Evolutionary conservation across 2,113 vertebrate genomes (phyloP).

Genomic region (Alouatta palliata): DNA sequence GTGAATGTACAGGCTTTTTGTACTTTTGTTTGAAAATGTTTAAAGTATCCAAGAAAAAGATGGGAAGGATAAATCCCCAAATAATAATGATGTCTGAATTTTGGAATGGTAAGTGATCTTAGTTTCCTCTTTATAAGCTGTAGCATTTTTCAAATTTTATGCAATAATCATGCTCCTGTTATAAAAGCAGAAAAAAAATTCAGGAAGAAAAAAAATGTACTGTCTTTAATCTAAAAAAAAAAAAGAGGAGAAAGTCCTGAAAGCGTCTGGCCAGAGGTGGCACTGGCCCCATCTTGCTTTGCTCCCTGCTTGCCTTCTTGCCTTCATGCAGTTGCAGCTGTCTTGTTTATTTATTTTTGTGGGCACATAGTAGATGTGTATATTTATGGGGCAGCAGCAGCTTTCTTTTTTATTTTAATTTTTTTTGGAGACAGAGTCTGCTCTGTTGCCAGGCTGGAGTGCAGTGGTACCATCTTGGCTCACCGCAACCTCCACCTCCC

Average conservation of each 20-base stretch:
- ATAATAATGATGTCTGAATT: background rate
- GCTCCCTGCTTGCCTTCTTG: background rate
- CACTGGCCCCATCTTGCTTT: background rate
- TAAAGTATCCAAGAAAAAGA: background rate
- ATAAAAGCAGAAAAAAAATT: background rate
- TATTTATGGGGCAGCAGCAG: too few relatives aligned
- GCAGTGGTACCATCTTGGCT: too few relatives aligned
- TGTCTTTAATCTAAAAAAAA: background rate
- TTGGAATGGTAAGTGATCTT: background rate
- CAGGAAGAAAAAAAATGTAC: background rate
- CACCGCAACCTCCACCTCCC: too few relatives aligned
- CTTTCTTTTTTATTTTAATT: too few relatives aligned
- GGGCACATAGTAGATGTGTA: too few relatives aligned
- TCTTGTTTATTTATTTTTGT: too few relatives aligned
- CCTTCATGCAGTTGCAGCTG: background rate
- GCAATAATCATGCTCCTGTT: background rate
- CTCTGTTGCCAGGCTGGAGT: too few relatives aligned
- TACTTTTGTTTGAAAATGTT: background rate
- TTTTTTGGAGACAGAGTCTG: too few relatives aligned
- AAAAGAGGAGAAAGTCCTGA: background rate
- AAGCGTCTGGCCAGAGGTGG: background rate
- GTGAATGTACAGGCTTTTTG: background rate
- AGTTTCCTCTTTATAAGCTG: conserved; percentile 3
- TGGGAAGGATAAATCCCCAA: background rate
- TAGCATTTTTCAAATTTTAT: background rate